phyloP scores from a whole-genome alignment of 2,113 vertebrate genomes.

The Climacteris rufus region DNA sequence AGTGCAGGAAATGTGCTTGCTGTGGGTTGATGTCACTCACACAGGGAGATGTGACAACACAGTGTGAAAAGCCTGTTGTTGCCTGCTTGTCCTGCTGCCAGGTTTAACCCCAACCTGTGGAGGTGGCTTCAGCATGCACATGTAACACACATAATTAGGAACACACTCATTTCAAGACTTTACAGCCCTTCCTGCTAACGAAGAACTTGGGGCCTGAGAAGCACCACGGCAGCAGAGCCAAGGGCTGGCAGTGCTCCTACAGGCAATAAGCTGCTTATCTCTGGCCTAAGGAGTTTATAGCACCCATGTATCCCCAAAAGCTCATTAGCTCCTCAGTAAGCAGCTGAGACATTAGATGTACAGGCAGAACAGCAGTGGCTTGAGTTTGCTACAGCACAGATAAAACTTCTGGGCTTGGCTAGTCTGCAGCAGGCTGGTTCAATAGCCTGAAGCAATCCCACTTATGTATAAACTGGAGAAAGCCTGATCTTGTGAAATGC shows the following conservation, averaged over 20 bases:
- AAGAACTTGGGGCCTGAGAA: background rate
- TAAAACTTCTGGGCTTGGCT: background rate
- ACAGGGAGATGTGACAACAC: background rate
- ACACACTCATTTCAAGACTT: background rate
- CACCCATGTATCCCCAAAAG: constrained; percentile 46
- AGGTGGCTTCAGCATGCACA: background rate
- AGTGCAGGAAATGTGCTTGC: background rate
- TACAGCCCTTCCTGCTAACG: background rate
- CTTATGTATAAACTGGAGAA: background rate
- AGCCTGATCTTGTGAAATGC: background rate
- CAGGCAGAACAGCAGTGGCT: background rate
- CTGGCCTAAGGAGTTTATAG: constrained; percentile 45
- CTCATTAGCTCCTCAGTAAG: constrained; percentile 48
- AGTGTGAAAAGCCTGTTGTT: background rate
- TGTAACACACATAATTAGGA: background rate
- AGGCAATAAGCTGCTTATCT: constrained; percentile 54
- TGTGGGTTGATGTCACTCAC: accelerated
- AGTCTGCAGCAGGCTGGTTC: background rate
- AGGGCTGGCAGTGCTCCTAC: background rate
- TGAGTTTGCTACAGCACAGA: background rate
- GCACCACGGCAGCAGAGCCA: background rate
- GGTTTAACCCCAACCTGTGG: background rate
- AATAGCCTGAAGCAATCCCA: background rate
- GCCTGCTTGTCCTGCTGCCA: background rate
- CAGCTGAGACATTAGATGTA: constrained; percentile 11